These are phyloP conservation scores for Sus cebifrons DNA, from an alignment of 2,797 vertebrate genomes.

Conservation along the genomic window DNA sequence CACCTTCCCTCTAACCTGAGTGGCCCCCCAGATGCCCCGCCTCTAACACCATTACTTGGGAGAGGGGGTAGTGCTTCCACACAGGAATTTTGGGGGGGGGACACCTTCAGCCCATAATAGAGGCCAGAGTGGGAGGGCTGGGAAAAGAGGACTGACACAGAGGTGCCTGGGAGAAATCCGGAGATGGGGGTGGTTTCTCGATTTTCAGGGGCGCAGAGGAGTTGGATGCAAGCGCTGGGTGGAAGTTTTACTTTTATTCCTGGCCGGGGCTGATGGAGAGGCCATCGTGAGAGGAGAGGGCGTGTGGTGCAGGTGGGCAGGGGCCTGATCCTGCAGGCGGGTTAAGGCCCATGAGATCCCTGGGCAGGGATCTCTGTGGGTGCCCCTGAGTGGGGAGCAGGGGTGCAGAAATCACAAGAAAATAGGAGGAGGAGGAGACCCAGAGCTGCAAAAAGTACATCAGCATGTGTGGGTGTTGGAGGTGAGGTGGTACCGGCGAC, in stretches of 20 bases:
- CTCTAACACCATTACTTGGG: not conserved
- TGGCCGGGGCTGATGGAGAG: not conserved
- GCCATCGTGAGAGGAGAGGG: not conserved
- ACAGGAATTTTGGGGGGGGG: not conserved
- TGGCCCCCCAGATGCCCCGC: not conserved
- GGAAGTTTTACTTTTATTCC: not conserved
- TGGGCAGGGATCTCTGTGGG: not conserved
- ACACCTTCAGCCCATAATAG: not conserved
- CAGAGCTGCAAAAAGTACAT: slow-evolving; percentile 2
- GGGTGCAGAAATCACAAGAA: not conserved
- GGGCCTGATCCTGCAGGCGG: not conserved
- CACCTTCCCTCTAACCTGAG: not conserved
- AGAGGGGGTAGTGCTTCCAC: not conserved
- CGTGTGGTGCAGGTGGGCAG: not conserved
- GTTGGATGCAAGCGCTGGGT: not conserved
- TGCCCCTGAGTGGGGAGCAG: not conserved
- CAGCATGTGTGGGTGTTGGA: not conserved
- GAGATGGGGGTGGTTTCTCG: not conserved
- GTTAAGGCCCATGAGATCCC: not conserved
- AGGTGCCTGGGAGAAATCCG: not conserved
- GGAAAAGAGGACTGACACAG: too few species aligned
- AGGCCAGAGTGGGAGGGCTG: not conserved
- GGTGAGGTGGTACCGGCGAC: not conserved
- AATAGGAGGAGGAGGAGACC: not conserved
- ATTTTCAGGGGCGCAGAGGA: not conserved